Evolutionary conservation across 2,888 invertebrate species (phyloP), one percentile per base, ranked within the genome.

Genomic region (Caenorhabditis parvicauda): DNA sequence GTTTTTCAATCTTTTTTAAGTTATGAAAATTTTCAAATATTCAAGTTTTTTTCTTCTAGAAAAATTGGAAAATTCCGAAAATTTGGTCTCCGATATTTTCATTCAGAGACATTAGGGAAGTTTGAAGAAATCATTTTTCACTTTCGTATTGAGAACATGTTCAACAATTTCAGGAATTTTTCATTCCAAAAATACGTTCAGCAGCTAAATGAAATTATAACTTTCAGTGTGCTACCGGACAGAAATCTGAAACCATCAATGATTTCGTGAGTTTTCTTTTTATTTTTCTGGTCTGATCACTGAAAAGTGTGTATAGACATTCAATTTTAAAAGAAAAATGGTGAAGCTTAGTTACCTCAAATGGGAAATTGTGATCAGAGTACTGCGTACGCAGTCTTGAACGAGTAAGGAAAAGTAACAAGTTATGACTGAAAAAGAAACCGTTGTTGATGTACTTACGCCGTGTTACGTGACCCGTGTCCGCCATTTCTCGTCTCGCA

Each of bases 241-340:
- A 27, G 51, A 29, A 17, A 5, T 3, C 17, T 19, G 4, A 51
- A 51, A 22, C 51, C 51, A 1, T 9, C 32, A 3, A 27, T 51
- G n/a, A 32, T 51, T 9, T 21, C 51, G 51, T 51, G 25, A 51
- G 51, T 48, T 51, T 27, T 17, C 24, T 38, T 49, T 17, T 38
- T 48, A n/a, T n/a, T n/a, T n/a, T n/a, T n/a, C n/a, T n/a, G n/a
- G n/a, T n/a, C n/a, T n/a, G n/a, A n/a, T n/a, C n/a, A n/a, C n/a
- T n/a, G n/a, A n/a, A n/a, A n/a, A n/a, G n/a, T n/a, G n/a, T n/a
- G n/a, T n/a, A n/a, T n/a, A n/a, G n/a, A n/a, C n/a, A n/a, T n/a
- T n/a, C n/a, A n/a, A n/a, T n/a, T n/a, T n/a, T n/a, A n/a, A n/a
- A n/a, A n/a, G n/a, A n/a, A n/a, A n/a, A n/a, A n/a, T n/a, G n/a